phyloP scores from a whole-genome alignment of 2,113 vertebrate genomes.

The Murina feae region DNA sequence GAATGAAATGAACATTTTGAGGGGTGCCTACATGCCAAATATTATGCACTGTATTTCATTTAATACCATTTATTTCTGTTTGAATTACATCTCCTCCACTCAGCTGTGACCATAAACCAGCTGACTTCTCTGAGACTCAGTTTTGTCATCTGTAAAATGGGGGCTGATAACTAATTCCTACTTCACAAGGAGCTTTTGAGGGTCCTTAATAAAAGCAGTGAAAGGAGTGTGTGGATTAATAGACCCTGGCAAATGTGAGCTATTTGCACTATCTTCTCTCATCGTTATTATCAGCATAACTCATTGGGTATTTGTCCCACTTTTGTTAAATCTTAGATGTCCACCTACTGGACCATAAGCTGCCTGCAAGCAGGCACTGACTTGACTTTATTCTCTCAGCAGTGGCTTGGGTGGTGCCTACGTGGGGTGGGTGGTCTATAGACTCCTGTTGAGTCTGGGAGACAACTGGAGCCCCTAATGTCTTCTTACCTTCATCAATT shows the following conservation, averaged over 20 bases:
- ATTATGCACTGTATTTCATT: fast-evolving
- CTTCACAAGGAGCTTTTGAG: not conserved
- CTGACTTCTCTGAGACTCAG: not conserved
- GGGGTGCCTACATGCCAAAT: too few relatives aligned
- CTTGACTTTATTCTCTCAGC: not conserved
- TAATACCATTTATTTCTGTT: not conserved
- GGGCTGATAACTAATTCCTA: not conserved
- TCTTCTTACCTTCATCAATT: constrained; percentile 88
- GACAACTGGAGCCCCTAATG: not conserved
- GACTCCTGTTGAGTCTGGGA: not conserved
- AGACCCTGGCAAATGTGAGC: not conserved
- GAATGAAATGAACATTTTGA: not conserved
- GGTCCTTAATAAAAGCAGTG: not conserved
- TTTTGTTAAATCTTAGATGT: too few relatives aligned
- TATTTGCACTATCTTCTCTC: not conserved
- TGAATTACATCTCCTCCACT: not conserved
- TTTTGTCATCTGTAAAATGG: not conserved
- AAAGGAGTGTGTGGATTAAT: not conserved
- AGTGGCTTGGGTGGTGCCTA: fast-evolving
- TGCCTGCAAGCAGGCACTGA: not conserved
- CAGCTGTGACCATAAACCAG: not conserved
- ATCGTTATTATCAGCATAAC: not conserved
- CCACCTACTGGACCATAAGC: not conserved
- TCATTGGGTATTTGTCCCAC: not conserved
- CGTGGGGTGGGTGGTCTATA: not conserved